Conservation (phyloP, 2,113 vertebrate genomes). For the Vimba vimba region DNA sequence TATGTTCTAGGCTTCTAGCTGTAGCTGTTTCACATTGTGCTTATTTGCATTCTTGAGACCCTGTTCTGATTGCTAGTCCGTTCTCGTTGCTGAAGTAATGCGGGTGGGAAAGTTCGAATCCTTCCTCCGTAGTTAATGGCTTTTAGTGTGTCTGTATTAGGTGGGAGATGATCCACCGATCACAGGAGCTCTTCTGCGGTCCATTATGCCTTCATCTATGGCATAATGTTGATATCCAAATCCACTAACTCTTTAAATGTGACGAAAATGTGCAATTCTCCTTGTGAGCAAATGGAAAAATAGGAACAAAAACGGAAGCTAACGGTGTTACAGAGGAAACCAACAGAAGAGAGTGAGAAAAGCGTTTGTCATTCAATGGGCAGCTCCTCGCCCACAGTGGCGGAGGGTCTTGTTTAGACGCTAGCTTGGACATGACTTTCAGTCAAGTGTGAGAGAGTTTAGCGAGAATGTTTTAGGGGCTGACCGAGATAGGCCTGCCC, state of each 20-base stretch:
- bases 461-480: slow-evolving; percentile 64
- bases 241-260: slow-evolving; percentile 29
- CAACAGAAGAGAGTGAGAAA: slow-evolving; percentile 18
- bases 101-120: slow-evolving; percentile 43
- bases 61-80: slow-evolving; percentile 47
- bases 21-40: slow-evolving; percentile 43
- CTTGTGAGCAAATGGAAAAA: not conserved
- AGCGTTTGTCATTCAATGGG: slow-evolving; percentile 31
- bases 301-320: not conserved
- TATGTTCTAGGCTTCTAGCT: slow-evolving; percentile 23
- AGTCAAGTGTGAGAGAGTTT: slow-evolving; percentile 69
- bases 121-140: slow-evolving; percentile 47
- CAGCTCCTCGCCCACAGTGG: slow-evolving; percentile 58
- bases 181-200: slow-evolving; percentile 13
- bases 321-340: slow-evolving; percentile 17
- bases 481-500: slow-evolving; percentile 65
- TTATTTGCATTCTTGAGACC: slow-evolving; percentile 54
- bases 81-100: slow-evolving; percentile 36
- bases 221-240: slow-evolving; percentile 22
- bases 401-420: slow-evolving; percentile 66
- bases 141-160: slow-evolving; percentile 36
- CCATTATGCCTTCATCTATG: slow-evolving; percentile 37
- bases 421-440: slow-evolving; percentile 54
- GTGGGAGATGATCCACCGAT: slow-evolving; percentile 27
- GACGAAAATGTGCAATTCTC: not conserved